Evolutionary conservation across 2,113 vertebrate species (phyloP), one percentile per base, ranked within the genome.

Genomic region (Trematomus loennbergii): DNA sequence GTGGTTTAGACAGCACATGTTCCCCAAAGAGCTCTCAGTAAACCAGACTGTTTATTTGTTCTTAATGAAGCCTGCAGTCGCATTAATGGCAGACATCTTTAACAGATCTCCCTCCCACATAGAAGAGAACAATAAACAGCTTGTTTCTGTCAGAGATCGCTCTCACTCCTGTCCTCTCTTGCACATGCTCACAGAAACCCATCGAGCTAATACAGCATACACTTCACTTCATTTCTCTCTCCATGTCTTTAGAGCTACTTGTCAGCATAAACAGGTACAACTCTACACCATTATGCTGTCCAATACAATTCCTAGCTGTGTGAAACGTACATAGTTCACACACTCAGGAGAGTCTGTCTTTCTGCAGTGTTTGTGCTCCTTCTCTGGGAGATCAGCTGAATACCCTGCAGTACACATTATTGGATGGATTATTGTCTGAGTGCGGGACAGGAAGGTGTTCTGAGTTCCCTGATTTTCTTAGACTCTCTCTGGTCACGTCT

Each of bases 1-100:
- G 82, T 54, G 78, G 70, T 82, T 82, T 50, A 77, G 70, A 62
- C 73, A 65, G 65, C 86, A 69, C 33, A 59, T 77, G 87, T 33
- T 86, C 85, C 85, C 82, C 54, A 49, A 36, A 75, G 86, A 85
- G 84, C 70, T 63, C 55, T 69, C 33, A 61, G 54, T 75, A 72
- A 84, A 72, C 43, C 12, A 4, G 66, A 20, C 73, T 89, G 89
- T 88, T 92, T 87, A 87, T 91, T 88, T 89, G 86, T 85, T 86
- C 90, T 78, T 86, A 89, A 91, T 85, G 85, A 90, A 87, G 91
- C 79, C 83, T 85, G 83, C 85, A 87, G 78, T 79, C 22, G 45
- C 72, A 67, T 87, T 76, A 87, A 91, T 83, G 79, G 84, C 78
- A 86, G 77, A 83, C 74, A 74, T 89, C 79, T 88, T 88, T 70